Base-by-base conservation (phyloP, 1,140 invertebrate genomes). In the Hetaerina americana region DNA sequence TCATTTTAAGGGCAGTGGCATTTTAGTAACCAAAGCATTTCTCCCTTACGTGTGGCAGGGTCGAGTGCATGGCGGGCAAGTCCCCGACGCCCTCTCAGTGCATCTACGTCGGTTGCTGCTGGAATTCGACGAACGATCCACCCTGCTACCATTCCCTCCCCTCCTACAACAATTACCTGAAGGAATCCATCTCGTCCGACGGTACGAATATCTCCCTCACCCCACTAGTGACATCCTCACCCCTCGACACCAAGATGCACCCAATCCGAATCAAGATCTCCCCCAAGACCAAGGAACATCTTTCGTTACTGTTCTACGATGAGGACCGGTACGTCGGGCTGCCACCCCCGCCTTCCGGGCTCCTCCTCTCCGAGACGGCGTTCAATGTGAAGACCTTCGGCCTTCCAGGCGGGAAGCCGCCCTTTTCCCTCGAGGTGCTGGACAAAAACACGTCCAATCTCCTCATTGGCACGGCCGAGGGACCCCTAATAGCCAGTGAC, bases 401-500 rank as follows among this genome's bases (percentile, higher is more conserved):
- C n/a, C 66, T 28, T 5, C 66, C 31, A 49, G 68, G 31, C 22
- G 40, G 40, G 10, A 57, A n/a, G 15, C 40, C 40, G 2, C 40
- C 40, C 15, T 57, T 57, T 57, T 12, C 40, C 1, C 3, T 57
- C 40, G 10, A 57, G 3, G 40, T 57, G 15, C 15, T 57, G 2
- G 66, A 73, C 66, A 40, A 29, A 5, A n/a, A n/a, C n/a, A n/a
- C n/a, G 68, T 26, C 1, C 18, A 66, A 1, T 3, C 25, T 25
- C 66, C n/a, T 84, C 5, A 73, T 83, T 1, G 79, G 78, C 6
- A 81, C 82, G 8, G 73, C 78, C 0, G 75, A 76, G 69, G 81
- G 80, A 10, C 80, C 82, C 5, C 57, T 81, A 0, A 82, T 84
- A 25, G 76, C 77, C 8, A 80, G 79, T n/a, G 75, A 82, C 28